phyloP scores from a whole-genome alignment of 2,888 invertebrate genomes.

The Dichetophora obliterata region DNA sequence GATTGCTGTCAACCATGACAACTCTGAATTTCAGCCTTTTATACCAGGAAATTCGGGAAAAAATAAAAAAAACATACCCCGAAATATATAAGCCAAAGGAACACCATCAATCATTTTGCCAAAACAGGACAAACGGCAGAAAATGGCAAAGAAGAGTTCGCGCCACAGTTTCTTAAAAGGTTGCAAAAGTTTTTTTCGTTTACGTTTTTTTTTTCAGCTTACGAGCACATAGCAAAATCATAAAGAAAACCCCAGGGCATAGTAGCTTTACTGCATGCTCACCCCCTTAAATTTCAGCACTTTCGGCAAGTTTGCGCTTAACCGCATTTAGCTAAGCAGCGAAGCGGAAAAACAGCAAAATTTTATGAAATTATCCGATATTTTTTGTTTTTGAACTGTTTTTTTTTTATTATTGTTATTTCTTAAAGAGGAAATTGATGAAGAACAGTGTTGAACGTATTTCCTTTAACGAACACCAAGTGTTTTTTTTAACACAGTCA shows the following conservation, averaged over 20 bases:
- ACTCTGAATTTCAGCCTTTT: slow-evolving; percentile 10
- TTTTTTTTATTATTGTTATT: too few relatives aligned
- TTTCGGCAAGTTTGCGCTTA: slow-evolving; percentile 10
- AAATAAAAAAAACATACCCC: background rate
- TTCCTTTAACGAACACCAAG: too few relatives aligned
- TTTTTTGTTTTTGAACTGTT: too few relatives aligned
- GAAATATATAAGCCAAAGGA: slow-evolving; percentile 24
- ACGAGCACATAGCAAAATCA: too few relatives aligned
- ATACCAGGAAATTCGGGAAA: background rate
- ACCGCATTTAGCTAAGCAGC: slow-evolving; percentile 8
- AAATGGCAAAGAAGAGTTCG: background rate
- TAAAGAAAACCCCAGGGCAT: too few relatives aligned
- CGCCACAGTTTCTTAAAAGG: slow-evolving; percentile 2
- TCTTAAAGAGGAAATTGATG: too few relatives aligned
- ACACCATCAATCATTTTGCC: slow-evolving; percentile 25
- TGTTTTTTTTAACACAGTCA: too few relatives aligned
- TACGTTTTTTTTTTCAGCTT: too few relatives aligned
- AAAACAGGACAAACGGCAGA: slow-evolving; percentile 3
- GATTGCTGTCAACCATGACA: slow-evolving; percentile 15
- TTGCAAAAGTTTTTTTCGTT: background rate
- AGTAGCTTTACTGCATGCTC: too few relatives aligned
- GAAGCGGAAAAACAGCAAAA: background rate
- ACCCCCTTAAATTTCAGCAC: slow-evolving; percentile 14
- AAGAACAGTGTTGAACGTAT: too few relatives aligned
- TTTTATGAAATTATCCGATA: too few relatives aligned